Conservation (phyloP, 1,140 invertebrate species). For the Bombus superbus region DNA sequence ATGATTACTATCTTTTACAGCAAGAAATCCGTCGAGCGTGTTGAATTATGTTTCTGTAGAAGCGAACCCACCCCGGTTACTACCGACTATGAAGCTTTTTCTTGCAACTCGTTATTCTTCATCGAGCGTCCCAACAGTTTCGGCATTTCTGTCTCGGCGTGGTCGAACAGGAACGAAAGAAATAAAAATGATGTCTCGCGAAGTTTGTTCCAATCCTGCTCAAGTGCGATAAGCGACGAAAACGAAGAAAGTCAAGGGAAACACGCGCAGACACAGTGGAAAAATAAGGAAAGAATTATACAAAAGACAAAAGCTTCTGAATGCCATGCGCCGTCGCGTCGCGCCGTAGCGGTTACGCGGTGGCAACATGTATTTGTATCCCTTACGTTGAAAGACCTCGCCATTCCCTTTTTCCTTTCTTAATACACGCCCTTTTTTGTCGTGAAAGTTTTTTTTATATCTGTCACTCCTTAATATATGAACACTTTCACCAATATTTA, state of each 20-base stretch:
- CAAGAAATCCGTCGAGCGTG: not conserved
- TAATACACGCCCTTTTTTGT: not conserved
- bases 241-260: not conserved
- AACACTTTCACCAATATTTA: too few relatives aligned
- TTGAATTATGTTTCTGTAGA: not conserved
- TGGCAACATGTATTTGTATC: not conserved
- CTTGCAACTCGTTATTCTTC: slow-evolving; percentile 18
- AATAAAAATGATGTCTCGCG: not conserved
- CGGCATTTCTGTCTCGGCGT: not conserved
- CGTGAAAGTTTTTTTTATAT: not conserved
- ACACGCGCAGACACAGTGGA: too few relatives aligned
- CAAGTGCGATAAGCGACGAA: not conserved
- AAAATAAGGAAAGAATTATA: not conserved
- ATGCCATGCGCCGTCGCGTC: too few relatives aligned
- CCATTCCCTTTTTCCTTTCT: not conserved
- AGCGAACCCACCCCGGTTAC: not conserved
- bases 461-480: not conserved
- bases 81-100: not conserved
- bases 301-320: not conserved
- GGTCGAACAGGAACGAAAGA: not conserved
- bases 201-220: not conserved
- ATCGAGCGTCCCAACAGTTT: not conserved
- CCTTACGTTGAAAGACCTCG: not conserved
- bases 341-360: too few relatives aligned
- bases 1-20: not conserved